phyloP scores from a whole-genome alignment of 2,888 invertebrate species.

The Belgica antarctica region DNA sequence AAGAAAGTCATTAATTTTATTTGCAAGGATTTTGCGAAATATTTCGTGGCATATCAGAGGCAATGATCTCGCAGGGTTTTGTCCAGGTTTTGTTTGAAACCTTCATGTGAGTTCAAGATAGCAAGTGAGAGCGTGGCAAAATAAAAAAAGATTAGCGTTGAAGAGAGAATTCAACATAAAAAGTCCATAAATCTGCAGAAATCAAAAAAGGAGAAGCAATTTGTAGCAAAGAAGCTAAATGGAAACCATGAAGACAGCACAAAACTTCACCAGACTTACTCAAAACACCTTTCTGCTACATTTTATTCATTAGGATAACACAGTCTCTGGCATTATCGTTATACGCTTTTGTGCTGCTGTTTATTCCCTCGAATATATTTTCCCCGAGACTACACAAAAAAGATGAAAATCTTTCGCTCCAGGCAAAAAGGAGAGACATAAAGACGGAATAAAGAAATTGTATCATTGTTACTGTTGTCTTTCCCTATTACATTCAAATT shows the following conservation, averaged over 20 bases:
- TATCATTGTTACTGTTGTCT: neutral
- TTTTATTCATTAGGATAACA: too few species aligned
- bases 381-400: too few species aligned
- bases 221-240: too few species aligned
- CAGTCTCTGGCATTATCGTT: neutral
- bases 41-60: neutral
- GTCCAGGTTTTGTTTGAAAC: too few species aligned
- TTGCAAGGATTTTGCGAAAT: neutral
- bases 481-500: neutral
- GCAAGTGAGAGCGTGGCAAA: too few species aligned
- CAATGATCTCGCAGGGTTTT: neutral
- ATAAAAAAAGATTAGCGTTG: too few species aligned
- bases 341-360: neutral
- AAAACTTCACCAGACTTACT: neutral
- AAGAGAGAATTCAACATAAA: conserved; percentile 30
- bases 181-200: conserved; percentile 40
- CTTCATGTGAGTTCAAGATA: neutral
- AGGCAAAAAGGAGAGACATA: neutral
- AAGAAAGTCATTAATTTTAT: conserved; percentile 11
- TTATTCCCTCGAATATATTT: neutral
- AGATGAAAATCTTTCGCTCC: neutral
- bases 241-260: too few species aligned
- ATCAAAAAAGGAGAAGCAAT: conserved; percentile 30
- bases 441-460: neutral
- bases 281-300: neutral